Evolutionary conservation across 2,888 invertebrate species (phyloP).

Genomic region (Charanyca ferruginea): DNA sequence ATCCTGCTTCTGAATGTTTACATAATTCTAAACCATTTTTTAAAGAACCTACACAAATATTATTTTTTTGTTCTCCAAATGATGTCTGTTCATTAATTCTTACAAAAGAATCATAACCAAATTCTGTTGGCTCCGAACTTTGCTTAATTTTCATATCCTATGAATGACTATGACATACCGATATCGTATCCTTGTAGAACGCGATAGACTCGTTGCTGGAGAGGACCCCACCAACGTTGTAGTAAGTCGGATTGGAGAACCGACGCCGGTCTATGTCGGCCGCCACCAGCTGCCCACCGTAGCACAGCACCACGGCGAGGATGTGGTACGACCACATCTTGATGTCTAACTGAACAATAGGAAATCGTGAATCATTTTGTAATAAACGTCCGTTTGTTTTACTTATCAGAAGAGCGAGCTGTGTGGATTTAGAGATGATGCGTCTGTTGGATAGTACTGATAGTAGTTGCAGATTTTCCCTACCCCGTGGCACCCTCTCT

Average conservation of each 20-base stretch:
- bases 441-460: not conserved
- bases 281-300: conserved; percentile 59
- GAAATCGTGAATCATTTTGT: not conserved
- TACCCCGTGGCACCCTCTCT: not conserved
- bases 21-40: too few relatives aligned
- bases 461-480: too few relatives aligned
- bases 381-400: too few relatives aligned
- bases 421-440: not conserved
- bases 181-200: conserved; percentile 96
- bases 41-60: too few relatives aligned
- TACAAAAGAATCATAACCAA: too few relatives aligned
- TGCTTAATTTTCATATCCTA: not conserved
- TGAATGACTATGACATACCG: conserved; percentile 90
- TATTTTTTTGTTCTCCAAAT: too few relatives aligned
- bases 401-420: not conserved
- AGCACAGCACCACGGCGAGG: conserved; percentile 60
- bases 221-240: conserved; percentile 98
- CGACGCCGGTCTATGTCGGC: conserved; percentile 82
- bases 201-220: conserved; percentile 95
- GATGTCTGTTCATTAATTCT: too few relatives aligned
- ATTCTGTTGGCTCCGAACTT: too few relatives aligned
- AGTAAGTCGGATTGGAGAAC: conserved; percentile 93
- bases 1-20: too few relatives aligned
- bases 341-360: conserved; percentile 11
- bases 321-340: conserved; percentile 71